Base-by-base conservation (phyloP, 1,140 invertebrate species). In the Thaumetopoea pityocampa region DNA sequence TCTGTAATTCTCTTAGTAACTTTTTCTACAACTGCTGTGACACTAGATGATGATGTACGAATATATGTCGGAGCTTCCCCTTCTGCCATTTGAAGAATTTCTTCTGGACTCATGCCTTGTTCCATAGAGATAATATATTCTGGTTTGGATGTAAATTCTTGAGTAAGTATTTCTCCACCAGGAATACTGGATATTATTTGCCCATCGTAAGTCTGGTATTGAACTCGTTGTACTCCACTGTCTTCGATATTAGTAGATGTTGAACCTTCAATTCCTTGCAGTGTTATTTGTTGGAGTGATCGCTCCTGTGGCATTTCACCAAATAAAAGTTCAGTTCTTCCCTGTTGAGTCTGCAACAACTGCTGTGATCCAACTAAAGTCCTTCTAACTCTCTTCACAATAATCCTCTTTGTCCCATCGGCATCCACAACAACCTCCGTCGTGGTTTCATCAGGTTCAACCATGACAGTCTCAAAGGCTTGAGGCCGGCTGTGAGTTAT, bases 381-480 rank as follows among this genome's bases (percentile, higher is more conserved):
- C 60, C 86, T 85, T 50, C 86, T 79, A 2, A 92, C 70, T 73
- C 92, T 93, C 45, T 89, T 90, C 0, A 94, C 89, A 28, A 94
- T 91, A 40, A 94, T 93, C 49, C 92, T 87, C 52, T 92, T 93
- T 0, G 91, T 93, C n/a, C 93, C 92, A 76, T 94, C 92, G 12
- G 92, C 87, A 53, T 93, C 92, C 0, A 93, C 91, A 4, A 94
- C 89, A 1, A 94, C 90, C 78, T 94, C 92, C 5, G 91, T 93
- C 1, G 89, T 91, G 5, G 89, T 91, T 62, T 93, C 90, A 70
- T 93, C 92, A 0, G 92, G 92, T 68, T 94, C 92, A 0, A 91
- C 87, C 48, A 93, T 87, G 1, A 93, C 86, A 1, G 93, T 93
- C 67, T 93, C 93, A 61, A 93, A 93, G 0, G 92, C 88, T 52